A percentile compares a stretch with the other conserved stretches of the same genome.
These are phyloP conservation scores for Eupsilia transversa DNA, from an alignment of 2,888 invertebrate species.

Conservation along the genomic window DNA sequence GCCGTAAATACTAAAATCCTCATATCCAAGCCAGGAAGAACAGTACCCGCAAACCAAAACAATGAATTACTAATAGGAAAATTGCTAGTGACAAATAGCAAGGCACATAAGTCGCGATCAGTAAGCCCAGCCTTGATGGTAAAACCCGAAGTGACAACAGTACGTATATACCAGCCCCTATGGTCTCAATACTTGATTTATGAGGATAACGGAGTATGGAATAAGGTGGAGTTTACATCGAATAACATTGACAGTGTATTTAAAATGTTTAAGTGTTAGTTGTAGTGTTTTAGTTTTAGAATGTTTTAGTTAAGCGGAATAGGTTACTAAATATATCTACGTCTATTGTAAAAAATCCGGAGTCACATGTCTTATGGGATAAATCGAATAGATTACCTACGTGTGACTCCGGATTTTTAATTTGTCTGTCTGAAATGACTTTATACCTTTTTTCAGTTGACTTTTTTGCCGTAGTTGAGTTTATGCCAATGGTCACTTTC, in stretches of 20 bases:
- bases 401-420: too few relatives aligned
- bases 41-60: neutral
- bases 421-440: too few relatives aligned
- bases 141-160: constrained; percentile 39
- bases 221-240: constrained; percentile 17
- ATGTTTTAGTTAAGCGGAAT: too few relatives aligned
- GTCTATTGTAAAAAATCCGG: too few relatives aligned
- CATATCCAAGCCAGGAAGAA: neutral
- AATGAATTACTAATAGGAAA: constrained; percentile 38
- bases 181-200: constrained; percentile 33
- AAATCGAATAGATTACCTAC: too few relatives aligned
- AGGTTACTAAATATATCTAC: too few relatives aligned
- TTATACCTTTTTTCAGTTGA: too few relatives aligned
- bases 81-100: constrained; percentile 17
- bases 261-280: too few relatives aligned
- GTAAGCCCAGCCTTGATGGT: constrained; percentile 20
- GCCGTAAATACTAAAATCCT: neutral
- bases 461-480: too few relatives aligned
- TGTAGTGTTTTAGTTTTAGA: too few relatives aligned
- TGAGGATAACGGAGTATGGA: constrained; percentile 11
- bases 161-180: constrained; percentile 41
- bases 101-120: constrained; percentile 20
- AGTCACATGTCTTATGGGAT: too few relatives aligned
- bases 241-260: too few relatives aligned
- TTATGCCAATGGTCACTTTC: neutral